A percentile compares a stretch with the other conserved stretches of the same genome.
These are phyloP conservation scores for Dipodomys spectabilis DNA, from an alignment of 2,113 vertebrate genomes.

Conservation along the genomic window DNA sequence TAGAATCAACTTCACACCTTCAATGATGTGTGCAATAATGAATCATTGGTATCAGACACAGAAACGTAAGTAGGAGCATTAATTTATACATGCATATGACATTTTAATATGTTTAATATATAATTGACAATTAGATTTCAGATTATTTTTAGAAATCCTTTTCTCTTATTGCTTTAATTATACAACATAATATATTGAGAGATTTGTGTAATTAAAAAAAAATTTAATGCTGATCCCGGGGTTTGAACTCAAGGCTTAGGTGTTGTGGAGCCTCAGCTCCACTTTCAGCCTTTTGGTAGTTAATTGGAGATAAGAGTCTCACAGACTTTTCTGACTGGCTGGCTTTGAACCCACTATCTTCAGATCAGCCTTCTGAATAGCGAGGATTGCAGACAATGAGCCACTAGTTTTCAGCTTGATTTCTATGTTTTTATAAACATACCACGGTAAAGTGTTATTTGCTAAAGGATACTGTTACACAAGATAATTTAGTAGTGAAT, in stretches of 20 bases:
- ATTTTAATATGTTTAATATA: background rate
- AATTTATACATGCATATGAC: background rate
- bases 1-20: conserved; percentile 99
- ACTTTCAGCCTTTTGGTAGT: too few species aligned
- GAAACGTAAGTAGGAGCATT: conserved; percentile 94
- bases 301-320: too few species aligned
- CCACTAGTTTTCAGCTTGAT: too few species aligned
- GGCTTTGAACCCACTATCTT: too few species aligned
- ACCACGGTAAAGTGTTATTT: background rate
- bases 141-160: conserved; percentile 14
- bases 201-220: background rate
- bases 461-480: background rate
- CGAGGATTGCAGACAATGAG: too few species aligned
- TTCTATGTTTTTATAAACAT: background rate
- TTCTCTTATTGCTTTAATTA: background rate
- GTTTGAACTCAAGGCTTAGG: too few species aligned
- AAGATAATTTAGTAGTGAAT: conserved; percentile 7
- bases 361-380: too few species aligned
- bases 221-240: too few species aligned
- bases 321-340: too few species aligned
- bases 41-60: conserved; percentile 98
- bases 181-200: conserved; percentile 6
- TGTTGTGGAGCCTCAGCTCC: too few species aligned
- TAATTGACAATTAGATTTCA: background rate
- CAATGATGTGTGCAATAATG: conserved; percentile 99